These are phyloP conservation scores for Xyliphius kryptos DNA, from an alignment of 2,113 vertebrate genomes.

Conservation along the genomic window DNA sequence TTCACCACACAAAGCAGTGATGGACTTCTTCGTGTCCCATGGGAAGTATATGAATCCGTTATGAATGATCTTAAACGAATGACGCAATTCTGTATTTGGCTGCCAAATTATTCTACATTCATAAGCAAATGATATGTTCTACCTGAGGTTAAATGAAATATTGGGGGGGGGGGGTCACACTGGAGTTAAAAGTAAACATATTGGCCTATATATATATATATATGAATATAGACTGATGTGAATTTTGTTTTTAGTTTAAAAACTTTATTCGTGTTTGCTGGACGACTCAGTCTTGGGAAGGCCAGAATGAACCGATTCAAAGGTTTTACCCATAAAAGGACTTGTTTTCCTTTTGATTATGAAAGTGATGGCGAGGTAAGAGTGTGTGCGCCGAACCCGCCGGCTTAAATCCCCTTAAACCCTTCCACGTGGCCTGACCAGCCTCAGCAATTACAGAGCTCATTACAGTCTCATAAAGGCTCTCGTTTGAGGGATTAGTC, in stretches of 20 bases:
- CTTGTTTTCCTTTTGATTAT: slow-evolving; percentile 99
- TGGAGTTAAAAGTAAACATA: too few species aligned
- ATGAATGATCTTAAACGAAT: slow-evolving; percentile 52
- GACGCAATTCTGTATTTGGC: slow-evolving; percentile 6
- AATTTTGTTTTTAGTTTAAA: too few species aligned
- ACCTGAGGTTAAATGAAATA: neutral
- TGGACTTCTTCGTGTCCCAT: slow-evolving; percentile 94
- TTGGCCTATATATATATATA: too few species aligned
- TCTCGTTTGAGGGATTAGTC: slow-evolving; percentile 97
- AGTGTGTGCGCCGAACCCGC: slow-evolving; percentile 94
- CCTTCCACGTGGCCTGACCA: slow-evolving; percentile 99
- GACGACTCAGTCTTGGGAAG: slow-evolving; percentile 57
- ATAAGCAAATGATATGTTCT: neutral
- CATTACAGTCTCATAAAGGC: slow-evolving; percentile 99
- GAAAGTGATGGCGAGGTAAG: slow-evolving; percentile 98
- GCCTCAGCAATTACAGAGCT: slow-evolving; percentile 95
- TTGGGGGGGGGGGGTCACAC: too few species aligned
- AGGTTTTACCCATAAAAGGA: slow-evolving; percentile 90
- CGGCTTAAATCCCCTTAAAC: slow-evolving; percentile 97
- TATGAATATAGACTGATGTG: too few species aligned
- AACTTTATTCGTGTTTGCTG: too few species aligned
- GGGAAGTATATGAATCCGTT: slow-evolving; percentile 71
- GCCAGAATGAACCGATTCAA: slow-evolving; percentile 82
- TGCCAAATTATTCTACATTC: neutral
- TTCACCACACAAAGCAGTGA: slow-evolving; percentile 96